phyloP scores from a whole-genome alignment of 2,797 vertebrate genomes.

The Cacajao melanocephalus region DNA sequence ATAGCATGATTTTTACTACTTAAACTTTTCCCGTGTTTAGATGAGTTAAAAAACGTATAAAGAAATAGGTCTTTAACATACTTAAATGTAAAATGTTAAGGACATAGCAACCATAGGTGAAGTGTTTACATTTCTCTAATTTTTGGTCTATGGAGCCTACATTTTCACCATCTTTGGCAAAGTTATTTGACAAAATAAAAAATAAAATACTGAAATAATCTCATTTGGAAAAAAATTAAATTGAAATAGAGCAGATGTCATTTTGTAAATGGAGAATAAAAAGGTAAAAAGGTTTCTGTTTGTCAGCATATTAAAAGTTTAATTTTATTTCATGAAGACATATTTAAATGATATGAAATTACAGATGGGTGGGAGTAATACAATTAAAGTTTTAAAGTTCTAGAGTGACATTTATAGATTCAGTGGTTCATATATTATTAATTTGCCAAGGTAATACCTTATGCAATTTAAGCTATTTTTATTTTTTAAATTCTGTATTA shows the following conservation, averaged over 20 bases:
- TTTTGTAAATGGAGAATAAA: constrained; percentile 79
- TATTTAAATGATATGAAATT: constrained; percentile 80
- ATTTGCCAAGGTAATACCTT: constrained; percentile 68
- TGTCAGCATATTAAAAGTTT: constrained; percentile 74
- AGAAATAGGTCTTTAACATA: constrained; percentile 3
- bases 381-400: constrained; percentile 79
- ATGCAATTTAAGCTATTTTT: constrained; percentile 70
- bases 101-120: background rate
- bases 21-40: background rate
- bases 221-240: constrained; percentile 81
- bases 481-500: constrained; percentile 50
- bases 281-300: constrained; percentile 78
- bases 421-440: constrained; percentile 55
- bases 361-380: constrained; percentile 73
- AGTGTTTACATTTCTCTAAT: constrained; percentile 65
- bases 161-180: constrained; percentile 61
- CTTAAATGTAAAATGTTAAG: constrained; percentile 41
- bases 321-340: constrained; percentile 77
- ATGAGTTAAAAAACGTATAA: background rate
- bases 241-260: constrained; percentile 80
- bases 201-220: constrained; percentile 80
- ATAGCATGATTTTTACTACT: background rate
- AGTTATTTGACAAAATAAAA: constrained; percentile 77
- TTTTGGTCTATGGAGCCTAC: constrained; percentile 53
- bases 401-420: constrained; percentile 77